These are phyloP conservation scores for Melitaea cinxia DNA, from an alignment of 1,140 invertebrate species.

Conservation along the genomic window DNA sequence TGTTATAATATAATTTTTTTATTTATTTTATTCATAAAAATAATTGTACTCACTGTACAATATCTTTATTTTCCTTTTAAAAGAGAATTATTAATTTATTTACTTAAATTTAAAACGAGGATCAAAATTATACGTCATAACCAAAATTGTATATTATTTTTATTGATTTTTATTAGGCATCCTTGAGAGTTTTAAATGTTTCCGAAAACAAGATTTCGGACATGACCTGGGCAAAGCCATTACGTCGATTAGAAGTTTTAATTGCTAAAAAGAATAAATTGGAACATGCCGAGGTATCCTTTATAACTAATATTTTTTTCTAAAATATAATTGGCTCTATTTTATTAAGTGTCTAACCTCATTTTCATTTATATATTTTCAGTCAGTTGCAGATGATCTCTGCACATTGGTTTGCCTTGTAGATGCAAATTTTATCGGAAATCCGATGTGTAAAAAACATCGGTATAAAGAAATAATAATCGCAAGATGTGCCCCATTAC, in stretches of 20 bases:
- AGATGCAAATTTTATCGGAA: conserved; percentile 82
- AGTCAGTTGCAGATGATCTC: conserved; percentile 77
- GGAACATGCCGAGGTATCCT: conserved; percentile 56
- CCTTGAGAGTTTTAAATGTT: conserved; percentile 66
- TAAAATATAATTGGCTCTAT: not conserved
- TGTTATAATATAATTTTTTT: too few species aligned
- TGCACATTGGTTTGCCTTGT: conserved; percentile 79
- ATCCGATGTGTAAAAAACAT: conserved; percentile 83
- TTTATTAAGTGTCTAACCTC: not conserved
- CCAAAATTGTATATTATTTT: conserved; percentile 15
- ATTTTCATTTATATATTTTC: conserved; percentile 30
- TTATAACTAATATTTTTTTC: not conserved
- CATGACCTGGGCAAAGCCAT: conserved; percentile 64
- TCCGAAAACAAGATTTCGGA: conserved; percentile 72
- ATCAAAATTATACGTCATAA: too few species aligned
- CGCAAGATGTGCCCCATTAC: conserved; percentile 82
- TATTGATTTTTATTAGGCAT: conserved; percentile 49
- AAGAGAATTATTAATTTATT: too few species aligned
- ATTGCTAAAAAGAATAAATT: conserved; percentile 67
- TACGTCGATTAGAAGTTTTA: conserved; percentile 67
- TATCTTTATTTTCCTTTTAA: too few species aligned
- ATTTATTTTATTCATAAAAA: too few species aligned
- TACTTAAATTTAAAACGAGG: too few species aligned
- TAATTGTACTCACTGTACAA: too few species aligned
- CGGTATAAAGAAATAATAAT: conserved; percentile 86